Evolutionary conservation across 2,888 invertebrate species (phyloP).

Genomic region (Eustalomyia histrio): DNA sequence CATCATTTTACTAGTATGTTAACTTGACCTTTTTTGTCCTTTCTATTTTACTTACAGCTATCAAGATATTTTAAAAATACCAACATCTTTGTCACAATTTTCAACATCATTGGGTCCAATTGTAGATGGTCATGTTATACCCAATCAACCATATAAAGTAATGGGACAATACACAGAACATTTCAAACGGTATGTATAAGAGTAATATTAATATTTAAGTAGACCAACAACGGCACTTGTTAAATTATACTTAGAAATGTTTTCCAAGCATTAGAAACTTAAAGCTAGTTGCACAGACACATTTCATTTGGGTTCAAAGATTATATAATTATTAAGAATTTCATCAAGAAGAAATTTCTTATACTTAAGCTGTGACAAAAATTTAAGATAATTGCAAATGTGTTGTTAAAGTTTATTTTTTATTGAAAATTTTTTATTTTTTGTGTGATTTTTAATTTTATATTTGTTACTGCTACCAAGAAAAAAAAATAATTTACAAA

Average conservation of each 20-base stretch:
- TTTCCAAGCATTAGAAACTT: too few relatives aligned
- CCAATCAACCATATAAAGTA: conserved; percentile 87
- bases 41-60: conserved; percentile 79
- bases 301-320: too few relatives aligned
- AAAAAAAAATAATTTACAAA: conserved; percentile 8
- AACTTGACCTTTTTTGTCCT: background rate
- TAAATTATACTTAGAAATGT: too few relatives aligned
- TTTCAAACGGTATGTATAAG: conserved; percentile 84
- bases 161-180: conserved; percentile 88
- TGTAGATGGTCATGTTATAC: conserved; percentile 91
- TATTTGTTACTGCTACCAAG: background rate
- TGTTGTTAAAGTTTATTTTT: too few relatives aligned
- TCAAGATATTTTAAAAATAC: conserved; percentile 86
- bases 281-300: too few relatives aligned
- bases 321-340: too few relatives aligned
- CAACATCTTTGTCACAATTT: conserved; percentile 85
- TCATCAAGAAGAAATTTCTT: too few relatives aligned
- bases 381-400: too few relatives aligned
- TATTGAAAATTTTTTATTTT: background rate
- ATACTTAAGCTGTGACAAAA: too few relatives aligned
- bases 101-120: conserved; percentile 93
- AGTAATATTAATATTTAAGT: background rate
- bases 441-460: background rate
- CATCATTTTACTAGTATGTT: too few relatives aligned
- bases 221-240: too few relatives aligned